phyloP scores from a whole-genome alignment of 2,797 vertebrate species.

The Hybognathus amarus region DNA sequence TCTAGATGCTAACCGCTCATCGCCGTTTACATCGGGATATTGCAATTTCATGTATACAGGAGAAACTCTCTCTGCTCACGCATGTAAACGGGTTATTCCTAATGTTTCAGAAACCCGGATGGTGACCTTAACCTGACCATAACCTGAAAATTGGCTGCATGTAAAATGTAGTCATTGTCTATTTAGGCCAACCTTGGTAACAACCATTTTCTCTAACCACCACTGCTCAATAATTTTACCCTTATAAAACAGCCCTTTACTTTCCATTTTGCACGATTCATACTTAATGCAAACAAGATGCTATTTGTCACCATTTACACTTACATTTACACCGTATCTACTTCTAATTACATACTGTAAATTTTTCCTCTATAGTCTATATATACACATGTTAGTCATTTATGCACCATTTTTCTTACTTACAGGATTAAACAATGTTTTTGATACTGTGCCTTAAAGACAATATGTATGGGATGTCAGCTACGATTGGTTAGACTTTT shows the following conservation, averaged over 20 bases:
- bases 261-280: not conserved
- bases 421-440: not conserved
- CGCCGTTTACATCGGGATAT: too few species aligned
- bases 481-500: not conserved
- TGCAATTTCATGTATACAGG: too few species aligned
- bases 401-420: not conserved
- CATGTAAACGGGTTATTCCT: too few species aligned
- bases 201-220: not conserved
- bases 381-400: not conserved
- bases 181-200: not conserved
- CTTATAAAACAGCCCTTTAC: not conserved
- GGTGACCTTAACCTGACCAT: too few species aligned
- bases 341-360: not conserved
- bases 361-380: not conserved
- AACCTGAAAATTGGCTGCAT: too few species aligned
- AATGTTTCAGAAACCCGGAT: too few species aligned
- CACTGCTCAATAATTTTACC: not conserved
- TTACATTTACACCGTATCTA: too few species aligned
- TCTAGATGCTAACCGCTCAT: too few species aligned
- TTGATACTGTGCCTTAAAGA: not conserved
- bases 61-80: too few species aligned
- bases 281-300: not conserved
- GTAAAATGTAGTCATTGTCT: not conserved
- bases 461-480: not conserved
- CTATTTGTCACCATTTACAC: not conserved